phyloP scores from a whole-genome alignment of 1,140 invertebrate species.

The Wiebesia pumilae region DNA sequence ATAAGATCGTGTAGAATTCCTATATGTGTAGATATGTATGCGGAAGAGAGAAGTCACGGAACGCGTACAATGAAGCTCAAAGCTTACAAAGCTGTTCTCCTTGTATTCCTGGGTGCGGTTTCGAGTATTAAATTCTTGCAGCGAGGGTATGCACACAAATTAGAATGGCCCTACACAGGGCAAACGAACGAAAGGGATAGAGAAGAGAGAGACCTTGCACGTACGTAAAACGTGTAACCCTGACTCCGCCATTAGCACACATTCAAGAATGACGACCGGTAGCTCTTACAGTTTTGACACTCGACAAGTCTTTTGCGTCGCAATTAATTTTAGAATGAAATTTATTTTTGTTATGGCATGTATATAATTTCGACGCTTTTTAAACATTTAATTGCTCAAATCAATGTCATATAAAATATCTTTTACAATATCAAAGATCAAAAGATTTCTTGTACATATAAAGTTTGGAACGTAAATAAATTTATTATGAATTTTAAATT shows the following conservation, averaged over 20 bases:
- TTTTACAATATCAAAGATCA: background rate
- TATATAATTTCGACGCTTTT: background rate
- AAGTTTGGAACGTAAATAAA: background rate
- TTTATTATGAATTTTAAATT: background rate
- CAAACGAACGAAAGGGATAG: constrained; percentile 30
- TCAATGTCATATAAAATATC: background rate
- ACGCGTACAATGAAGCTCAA: background rate
- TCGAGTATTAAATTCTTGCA: constrained; percentile 68
- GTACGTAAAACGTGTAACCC: background rate
- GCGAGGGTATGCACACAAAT: constrained; percentile 64
- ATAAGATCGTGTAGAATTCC: background rate
- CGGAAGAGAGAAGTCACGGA: background rate
- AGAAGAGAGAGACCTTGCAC: background rate
- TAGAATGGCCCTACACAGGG: constrained; percentile 59
- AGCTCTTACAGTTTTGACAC: background rate
- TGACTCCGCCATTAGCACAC: constrained; percentile 6
- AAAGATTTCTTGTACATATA: background rate
- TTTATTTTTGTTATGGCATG: background rate
- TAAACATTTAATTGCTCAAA: constrained; percentile 4
- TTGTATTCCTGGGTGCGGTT: constrained; percentile 60
- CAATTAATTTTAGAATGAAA: background rate
- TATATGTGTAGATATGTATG: background rate
- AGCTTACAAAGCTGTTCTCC: constrained; percentile 2
- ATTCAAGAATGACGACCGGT: background rate
- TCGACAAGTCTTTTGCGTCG: background rate